Percentiles rank a stretch among this genome's conserved stretches.
Conservation (phyloP, 37 sponge, comb jelly and placozoan species). For the Beroe forskalii region DNA sequence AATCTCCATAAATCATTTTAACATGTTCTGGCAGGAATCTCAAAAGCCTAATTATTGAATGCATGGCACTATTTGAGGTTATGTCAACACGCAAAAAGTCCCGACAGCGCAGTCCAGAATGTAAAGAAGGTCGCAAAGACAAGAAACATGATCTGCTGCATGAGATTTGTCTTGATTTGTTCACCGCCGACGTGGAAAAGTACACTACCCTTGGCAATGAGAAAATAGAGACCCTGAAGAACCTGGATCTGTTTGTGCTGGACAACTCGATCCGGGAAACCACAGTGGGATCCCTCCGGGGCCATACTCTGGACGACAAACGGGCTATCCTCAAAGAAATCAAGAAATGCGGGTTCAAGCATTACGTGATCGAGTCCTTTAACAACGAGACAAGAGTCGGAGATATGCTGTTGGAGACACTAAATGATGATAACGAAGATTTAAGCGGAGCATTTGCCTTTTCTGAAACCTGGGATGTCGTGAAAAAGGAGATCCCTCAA, state of each 20-base stretch:
- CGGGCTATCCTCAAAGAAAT: conserved; percentile 67
- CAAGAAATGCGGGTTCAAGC: conserved; percentile 68
- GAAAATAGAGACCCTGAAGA: conserved; percentile 14
- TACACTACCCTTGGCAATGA: neutral
- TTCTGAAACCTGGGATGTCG: conserved; percentile 37
- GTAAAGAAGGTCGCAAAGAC: no score
- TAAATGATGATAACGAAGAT: conserved; percentile 66
- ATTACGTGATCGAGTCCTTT: conserved; percentile 68
- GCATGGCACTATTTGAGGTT: no score
- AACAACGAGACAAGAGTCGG: conserved; percentile 66
- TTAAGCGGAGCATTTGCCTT: conserved; percentile 63
- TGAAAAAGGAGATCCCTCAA: conserved; percentile 25
- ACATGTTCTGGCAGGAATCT: no score
- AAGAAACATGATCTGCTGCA: neutral
- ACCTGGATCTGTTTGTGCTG: conserved; percentile 67
- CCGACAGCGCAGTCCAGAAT: no score
- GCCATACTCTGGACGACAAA: conserved; percentile 70
- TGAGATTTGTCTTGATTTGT: neutral
- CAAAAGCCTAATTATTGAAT: no score
- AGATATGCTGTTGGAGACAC: conserved; percentile 49
- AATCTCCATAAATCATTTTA: no score
- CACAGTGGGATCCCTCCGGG: conserved; percentile 68
- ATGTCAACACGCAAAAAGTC: no score
- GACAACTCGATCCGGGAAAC: conserved; percentile 71
- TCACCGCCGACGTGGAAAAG: neutral